These are phyloP conservation scores for Parapristionchus giblindavisi DNA, from an alignment of 2,888 invertebrate genomes.

Conservation along the genomic window DNA sequence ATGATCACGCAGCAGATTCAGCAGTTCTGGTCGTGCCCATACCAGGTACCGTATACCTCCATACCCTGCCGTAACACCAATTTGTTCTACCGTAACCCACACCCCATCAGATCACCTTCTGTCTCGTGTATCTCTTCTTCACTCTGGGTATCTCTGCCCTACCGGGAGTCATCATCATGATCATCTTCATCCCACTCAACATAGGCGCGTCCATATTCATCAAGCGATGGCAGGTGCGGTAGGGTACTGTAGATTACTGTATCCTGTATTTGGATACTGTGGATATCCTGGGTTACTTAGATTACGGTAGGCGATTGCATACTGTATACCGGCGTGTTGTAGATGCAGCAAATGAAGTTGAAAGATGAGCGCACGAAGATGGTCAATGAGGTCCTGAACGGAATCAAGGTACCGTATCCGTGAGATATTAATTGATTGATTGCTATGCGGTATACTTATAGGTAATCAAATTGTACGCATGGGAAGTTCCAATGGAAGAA, in stretches of 20 bases:
- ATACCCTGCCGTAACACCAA: neutral
- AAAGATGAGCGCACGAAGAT: constrained; percentile 91
- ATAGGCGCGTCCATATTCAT: constrained; percentile 57
- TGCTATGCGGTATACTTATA: neutral
- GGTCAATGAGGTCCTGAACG: constrained; percentile 91
- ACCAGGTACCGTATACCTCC: constrained; percentile 58
- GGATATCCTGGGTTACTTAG: neutral
- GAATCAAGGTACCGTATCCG: constrained; percentile 78
- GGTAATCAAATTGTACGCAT: constrained; percentile 73
- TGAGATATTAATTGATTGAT: neutral
- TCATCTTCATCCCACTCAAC: constrained; percentile 80
- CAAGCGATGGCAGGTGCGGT: constrained; percentile 53
- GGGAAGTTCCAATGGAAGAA: constrained; percentile 74
- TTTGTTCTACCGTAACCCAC: neutral
- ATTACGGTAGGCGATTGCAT: neutral
- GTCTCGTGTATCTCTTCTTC: constrained; percentile 71
- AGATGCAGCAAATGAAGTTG: constrained; percentile 86
- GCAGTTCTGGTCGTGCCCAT: constrained; percentile 70
- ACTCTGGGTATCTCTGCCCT: constrained; percentile 82
- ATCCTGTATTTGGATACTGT: neutral
- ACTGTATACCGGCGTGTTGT: constrained; percentile 12
- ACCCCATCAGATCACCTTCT: constrained; percentile 58
- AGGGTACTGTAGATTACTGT: neutral
- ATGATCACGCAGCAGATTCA: constrained; percentile 69
- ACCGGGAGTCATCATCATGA: constrained; percentile 90